Conservation (phyloP, 1,140 invertebrate genomes). For the Thalassaphorura encarpata region DNA sequence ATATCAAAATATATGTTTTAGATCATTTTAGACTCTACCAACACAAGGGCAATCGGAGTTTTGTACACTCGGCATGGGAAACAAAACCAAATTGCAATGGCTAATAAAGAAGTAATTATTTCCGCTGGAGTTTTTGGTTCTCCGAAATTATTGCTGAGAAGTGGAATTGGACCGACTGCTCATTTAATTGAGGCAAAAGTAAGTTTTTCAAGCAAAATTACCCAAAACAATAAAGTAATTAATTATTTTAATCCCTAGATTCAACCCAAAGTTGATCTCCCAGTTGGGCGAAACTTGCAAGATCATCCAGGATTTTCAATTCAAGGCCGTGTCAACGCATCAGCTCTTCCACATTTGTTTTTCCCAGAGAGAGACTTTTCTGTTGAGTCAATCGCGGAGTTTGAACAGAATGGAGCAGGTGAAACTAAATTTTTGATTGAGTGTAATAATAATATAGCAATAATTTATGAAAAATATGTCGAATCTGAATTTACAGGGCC, state of each 20-base stretch:
- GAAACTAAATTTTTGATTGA: too few relatives aligned
- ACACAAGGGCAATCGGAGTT: not conserved
- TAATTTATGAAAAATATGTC: too few relatives aligned
- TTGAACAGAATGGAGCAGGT: too few relatives aligned
- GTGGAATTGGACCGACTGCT: not conserved
- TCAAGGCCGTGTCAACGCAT: too few relatives aligned
- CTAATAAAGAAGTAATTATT: conserved; percentile 16
- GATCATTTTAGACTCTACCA: not conserved
- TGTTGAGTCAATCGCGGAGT: too few relatives aligned
- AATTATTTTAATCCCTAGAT: not conserved
- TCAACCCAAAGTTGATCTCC: not conserved
- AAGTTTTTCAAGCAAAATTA: not conserved
- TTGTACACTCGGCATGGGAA: not conserved
- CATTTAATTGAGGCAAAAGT: not conserved
- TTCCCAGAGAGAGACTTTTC: too few relatives aligned
- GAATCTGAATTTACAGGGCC: too few relatives aligned
- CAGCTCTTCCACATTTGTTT: too few relatives aligned
- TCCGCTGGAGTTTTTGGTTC: not conserved
- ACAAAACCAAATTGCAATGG: not conserved
- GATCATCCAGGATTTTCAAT: too few relatives aligned
- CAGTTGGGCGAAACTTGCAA: not conserved
- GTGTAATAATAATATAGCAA: too few relatives aligned
- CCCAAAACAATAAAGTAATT: not conserved
- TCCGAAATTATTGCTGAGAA: not conserved
- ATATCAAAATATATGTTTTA: too few relatives aligned